Conservation (phyloP, 2,113 vertebrate species). For the Aspidoscelis tigris region DNA sequence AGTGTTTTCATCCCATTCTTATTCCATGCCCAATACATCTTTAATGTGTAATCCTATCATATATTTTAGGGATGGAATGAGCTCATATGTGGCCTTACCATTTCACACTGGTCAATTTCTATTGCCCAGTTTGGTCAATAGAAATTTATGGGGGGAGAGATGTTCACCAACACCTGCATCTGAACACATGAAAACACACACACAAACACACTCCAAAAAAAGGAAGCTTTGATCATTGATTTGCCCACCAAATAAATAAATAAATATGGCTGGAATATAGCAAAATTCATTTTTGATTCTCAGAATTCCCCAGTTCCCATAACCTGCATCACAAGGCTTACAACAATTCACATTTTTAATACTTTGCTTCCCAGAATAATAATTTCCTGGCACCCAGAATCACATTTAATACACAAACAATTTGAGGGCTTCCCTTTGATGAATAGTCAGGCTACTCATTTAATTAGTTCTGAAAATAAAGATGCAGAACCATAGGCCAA, state of each 20-base stretch:
- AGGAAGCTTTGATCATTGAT: not conserved
- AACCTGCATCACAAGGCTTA: conserved; percentile 12
- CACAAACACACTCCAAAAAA: too few relatives aligned
- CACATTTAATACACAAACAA: conserved; percentile 29
- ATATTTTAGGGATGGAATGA: too few relatives aligned
- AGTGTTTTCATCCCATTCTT: too few relatives aligned
- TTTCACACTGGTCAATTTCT: too few relatives aligned
- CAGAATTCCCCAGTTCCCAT: conserved; percentile 13
- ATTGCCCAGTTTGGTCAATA: too few relatives aligned
- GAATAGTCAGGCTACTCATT: conserved; percentile 10
- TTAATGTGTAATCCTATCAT: too few relatives aligned
- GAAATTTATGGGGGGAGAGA: too few relatives aligned
- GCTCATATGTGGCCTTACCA: too few relatives aligned
- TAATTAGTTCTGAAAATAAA: conserved; percentile 30
- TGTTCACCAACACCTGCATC: too few relatives aligned
- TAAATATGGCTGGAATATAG: not conserved
- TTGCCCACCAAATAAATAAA: too few relatives aligned
- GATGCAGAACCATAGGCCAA: conserved; percentile 17
- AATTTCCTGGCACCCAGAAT: conserved; percentile 3
- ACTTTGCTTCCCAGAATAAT: conserved; percentile 24
- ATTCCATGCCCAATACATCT: too few relatives aligned
- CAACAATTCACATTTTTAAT: conserved; percentile 28
- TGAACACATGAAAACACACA: too few relatives aligned
- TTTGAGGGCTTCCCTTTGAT: conserved; percentile 18
- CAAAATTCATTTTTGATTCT: conserved; percentile 6